These are phyloP conservation scores for Laothoe populi DNA, from an alignment of 2,888 invertebrate genomes.

Conservation along the genomic window DNA sequence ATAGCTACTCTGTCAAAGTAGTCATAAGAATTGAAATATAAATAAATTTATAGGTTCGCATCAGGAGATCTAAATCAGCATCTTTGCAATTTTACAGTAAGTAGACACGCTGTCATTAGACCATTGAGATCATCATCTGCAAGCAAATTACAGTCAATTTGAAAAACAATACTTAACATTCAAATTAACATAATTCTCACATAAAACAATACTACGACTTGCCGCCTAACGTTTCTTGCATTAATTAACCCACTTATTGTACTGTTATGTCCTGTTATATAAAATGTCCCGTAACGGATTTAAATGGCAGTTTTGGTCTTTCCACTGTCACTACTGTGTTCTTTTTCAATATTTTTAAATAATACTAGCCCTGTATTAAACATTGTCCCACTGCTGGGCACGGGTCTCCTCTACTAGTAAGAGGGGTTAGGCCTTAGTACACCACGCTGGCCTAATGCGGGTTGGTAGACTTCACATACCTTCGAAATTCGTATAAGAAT, in stretches of 20 bases:
- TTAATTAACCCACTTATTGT: slow-evolving; percentile 6
- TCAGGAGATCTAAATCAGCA: no score
- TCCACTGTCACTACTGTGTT: background rate
- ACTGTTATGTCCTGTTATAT: background rate
- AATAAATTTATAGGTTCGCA: no score
- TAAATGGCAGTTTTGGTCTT: background rate
- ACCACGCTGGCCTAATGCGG: no score
- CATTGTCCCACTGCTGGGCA: no score
- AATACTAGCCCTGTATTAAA: no score
- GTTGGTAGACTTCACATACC: no score
- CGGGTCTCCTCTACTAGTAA: no score
- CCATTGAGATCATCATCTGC: background rate
- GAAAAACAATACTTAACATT: background rate
- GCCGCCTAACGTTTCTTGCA: background rate
- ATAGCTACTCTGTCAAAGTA: no score
- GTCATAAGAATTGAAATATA: no score
- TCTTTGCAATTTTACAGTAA: no score
- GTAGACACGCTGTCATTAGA: background rate
- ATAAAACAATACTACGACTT: background rate
- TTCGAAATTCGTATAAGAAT: no score
- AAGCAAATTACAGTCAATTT: background rate
- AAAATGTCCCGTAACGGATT: background rate
- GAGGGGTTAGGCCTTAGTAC: no score
- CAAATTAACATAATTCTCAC: slow-evolving; percentile 10
- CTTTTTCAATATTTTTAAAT: background rate